Conservation (phyloP, 2,113 vertebrate species). For the Acrocephalus kingi region DNA sequence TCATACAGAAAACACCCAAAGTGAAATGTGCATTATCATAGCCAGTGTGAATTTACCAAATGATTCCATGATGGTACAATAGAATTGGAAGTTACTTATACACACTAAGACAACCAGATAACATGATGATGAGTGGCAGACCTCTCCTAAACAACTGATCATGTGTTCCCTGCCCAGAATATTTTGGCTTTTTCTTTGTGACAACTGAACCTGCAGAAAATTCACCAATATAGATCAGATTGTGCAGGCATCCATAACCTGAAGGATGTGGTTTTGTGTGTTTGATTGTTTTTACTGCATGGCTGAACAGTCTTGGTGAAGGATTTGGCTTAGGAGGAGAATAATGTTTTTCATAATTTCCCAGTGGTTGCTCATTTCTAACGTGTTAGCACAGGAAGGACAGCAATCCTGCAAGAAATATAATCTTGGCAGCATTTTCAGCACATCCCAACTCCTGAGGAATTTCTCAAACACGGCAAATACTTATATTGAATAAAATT, state of each 20-base stretch:
- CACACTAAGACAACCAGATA: not conserved
- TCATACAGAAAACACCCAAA: not conserved
- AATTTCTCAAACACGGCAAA: not conserved
- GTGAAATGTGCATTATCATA: not conserved
- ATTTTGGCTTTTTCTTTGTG: not conserved
- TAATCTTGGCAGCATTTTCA: not conserved
- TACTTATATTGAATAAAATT: not conserved
- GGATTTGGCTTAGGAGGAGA: not conserved
- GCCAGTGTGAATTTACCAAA: not conserved
- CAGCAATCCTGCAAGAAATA: not conserved
- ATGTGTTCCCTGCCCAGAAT: not conserved
- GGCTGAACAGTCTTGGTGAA: not conserved
- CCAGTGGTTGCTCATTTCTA: conserved; percentile 1
- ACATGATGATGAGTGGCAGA: not conserved
- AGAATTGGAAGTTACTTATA: not conserved
- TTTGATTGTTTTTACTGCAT: not conserved
- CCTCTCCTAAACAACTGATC: not conserved
- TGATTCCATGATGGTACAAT: not conserved
- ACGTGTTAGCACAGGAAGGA: not conserved
- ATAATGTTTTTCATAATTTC: conserved; percentile 23
- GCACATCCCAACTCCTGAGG: not conserved
- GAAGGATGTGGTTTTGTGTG: conserved; percentile 1
- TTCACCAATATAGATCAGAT: not conserved
- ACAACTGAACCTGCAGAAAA: not conserved
- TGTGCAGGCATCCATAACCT: not conserved